Percentiles rank a stretch among this genome's conserved stretches.
Evolutionary conservation across 2,888 invertebrate genomes (phyloP).

Genomic region (Celastrina argiolus): DNA sequence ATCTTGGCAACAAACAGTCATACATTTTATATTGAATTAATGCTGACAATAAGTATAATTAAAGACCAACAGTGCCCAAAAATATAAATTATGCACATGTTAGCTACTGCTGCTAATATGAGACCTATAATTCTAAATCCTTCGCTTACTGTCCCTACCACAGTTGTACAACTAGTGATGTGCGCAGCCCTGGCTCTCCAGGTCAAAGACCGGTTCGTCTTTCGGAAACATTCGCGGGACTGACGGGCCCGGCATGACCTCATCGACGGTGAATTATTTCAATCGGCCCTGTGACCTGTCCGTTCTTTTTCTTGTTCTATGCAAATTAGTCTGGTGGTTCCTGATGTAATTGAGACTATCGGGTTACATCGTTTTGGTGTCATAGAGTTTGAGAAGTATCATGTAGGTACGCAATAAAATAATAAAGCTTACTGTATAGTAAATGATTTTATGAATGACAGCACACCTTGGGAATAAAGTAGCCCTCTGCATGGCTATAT

Average conservation of each 20-base stretch:
- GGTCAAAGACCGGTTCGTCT: constrained; percentile 74
- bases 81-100: too few relatives aligned
- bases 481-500: too few relatives aligned
- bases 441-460: too few relatives aligned
- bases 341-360: background rate
- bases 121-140: background rate
- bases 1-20: too few relatives aligned
- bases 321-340: background rate
- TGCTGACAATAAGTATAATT: too few relatives aligned
- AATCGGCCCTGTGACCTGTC: constrained; percentile 27
- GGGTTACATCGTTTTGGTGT: background rate
- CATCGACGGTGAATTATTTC: constrained; percentile 41
- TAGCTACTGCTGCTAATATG: too few relatives aligned
- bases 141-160: background rate
- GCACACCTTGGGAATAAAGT: too few relatives aligned
- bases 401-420: too few relatives aligned
- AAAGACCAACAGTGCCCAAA: too few relatives aligned
- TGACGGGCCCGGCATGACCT: constrained; percentile 58
- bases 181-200: constrained; percentile 27
- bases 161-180: background rate
- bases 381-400: too few relatives aligned
- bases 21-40: too few relatives aligned
- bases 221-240: constrained; percentile 62
- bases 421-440: too few relatives aligned
- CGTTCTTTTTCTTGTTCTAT: constrained; percentile 38